Conservation (phyloP, 2,797 vertebrate genomes). For the Lutjanus campechanus region DNA sequence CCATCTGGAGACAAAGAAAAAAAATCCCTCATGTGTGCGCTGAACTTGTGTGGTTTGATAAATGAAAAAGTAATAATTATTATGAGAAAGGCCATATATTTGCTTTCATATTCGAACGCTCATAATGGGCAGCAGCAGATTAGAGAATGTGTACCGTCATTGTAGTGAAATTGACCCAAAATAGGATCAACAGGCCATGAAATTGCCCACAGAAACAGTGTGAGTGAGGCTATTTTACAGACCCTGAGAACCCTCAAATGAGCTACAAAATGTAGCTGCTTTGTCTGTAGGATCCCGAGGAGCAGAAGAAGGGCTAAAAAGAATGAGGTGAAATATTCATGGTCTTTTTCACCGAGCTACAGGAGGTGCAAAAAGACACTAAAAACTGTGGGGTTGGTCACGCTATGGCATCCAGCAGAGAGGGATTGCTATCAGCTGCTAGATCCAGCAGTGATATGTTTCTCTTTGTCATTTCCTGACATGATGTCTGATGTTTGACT, state of each 20-base stretch:
- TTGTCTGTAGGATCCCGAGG: conserved; percentile 11
- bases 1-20: conserved; percentile 37
- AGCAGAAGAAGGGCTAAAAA: neutral
- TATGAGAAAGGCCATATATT: conserved; percentile 34
- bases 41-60: conserved; percentile 13
- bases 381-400: neutral
- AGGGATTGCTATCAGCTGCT: neutral
- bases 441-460: neutral
- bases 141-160: conserved; percentile 29
- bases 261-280: conserved; percentile 32
- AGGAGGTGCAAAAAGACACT: neutral
- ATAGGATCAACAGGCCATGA: conserved; percentile 64
- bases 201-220: conserved; percentile 49
- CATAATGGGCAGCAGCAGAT: conserved; percentile 38
- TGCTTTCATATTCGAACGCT: conserved; percentile 31
- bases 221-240: conserved; percentile 32
- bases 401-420: neutral
- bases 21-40: neutral
- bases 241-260: conserved; percentile 33
- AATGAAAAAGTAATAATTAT: conserved; percentile 19
- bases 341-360: conserved; percentile 2
- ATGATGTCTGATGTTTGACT: neutral
- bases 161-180: conserved; percentile 61
- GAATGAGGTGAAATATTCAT: conserved; percentile 33
- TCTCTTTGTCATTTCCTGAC: conserved; percentile 1